These are phyloP conservation scores for Paralichthys olivaceus DNA, from an alignment of 2,113 vertebrate species.

Conservation along the genomic window DNA sequence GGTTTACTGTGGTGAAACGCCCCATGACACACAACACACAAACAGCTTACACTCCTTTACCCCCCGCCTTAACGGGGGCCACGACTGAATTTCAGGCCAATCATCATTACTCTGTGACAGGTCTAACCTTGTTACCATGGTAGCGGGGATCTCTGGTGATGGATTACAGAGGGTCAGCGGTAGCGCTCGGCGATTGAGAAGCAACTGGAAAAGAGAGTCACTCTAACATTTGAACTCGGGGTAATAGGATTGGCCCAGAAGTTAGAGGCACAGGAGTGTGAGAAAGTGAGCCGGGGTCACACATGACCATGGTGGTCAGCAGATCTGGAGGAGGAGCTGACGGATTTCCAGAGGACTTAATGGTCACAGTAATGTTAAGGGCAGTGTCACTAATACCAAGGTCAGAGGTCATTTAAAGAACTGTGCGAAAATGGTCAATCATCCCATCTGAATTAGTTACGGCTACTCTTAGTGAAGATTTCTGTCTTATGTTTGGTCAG, in stretches of 20 bases:
- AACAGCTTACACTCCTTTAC: not conserved
- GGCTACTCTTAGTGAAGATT: too few relatives aligned
- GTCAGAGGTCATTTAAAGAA: conserved; percentile 3
- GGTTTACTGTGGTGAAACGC: conserved; percentile 20
- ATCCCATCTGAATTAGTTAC: not conserved
- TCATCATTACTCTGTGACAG: conserved; percentile 79
- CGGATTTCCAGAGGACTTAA: conserved; percentile 18
- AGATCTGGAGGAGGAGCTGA: conserved; percentile 49
- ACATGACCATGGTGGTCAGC: conserved; percentile 67
- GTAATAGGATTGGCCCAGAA: conserved; percentile 70
- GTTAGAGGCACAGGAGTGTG: conserved; percentile 23
- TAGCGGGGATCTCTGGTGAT: conserved; percentile 69
- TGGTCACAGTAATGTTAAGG: conserved; percentile 11
- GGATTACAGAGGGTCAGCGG: conserved; percentile 65
- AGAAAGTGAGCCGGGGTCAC: conserved; percentile 28
- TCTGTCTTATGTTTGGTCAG: too few relatives aligned
- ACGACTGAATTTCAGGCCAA: conserved; percentile 67
- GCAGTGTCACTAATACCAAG: not conserved
- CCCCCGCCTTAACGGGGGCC: conserved; percentile 21
- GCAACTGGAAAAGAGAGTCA: conserved; percentile 60
- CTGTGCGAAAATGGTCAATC: not conserved
- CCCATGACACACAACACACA: conserved; percentile 33
- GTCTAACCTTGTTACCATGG: conserved; percentile 73
- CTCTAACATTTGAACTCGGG: conserved; percentile 63
- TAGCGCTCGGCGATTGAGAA: conserved; percentile 61